Conservation (phyloP, 2,113 vertebrate genomes). For the Chionomys nivalis region DNA sequence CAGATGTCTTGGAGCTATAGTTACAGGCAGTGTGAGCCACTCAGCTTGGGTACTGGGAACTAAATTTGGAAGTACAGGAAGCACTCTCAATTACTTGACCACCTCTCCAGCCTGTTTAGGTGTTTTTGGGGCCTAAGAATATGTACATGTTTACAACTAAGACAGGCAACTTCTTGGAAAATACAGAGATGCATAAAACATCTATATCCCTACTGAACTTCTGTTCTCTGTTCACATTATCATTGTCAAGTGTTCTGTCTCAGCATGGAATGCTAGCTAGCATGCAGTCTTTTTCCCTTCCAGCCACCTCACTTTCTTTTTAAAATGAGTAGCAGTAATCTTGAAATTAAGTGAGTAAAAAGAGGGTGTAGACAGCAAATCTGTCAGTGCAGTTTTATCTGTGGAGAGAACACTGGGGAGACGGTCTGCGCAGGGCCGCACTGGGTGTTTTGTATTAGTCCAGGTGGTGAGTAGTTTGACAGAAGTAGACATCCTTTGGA, state of each 20-base stretch:
- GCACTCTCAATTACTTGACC: neutral
- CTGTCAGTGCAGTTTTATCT: slow-evolving; percentile 17
- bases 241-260: neutral
- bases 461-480: neutral
- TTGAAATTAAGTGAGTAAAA: slow-evolving; percentile 50
- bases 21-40: neutral
- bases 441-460: neutral
- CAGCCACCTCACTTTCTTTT: neutral
- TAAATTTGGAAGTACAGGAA: neutral
- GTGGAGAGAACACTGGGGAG: neutral
- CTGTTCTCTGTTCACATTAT: neutral
- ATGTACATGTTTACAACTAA: neutral
- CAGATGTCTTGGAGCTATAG: neutral
- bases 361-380: slow-evolving; percentile 10
- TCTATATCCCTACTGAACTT: neutral
- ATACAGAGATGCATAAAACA: neutral
- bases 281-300: neutral
- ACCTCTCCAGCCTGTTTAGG: neutral
- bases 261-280: neutral
- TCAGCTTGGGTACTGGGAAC: neutral
- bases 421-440: neutral
- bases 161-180: neutral
- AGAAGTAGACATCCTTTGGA: neutral
- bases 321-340: slow-evolving; percentile 6
- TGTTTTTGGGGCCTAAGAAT: slow-evolving; percentile 22